Base-by-base conservation (phyloP, 2,113 vertebrate genomes). In the Miniopterus natalensis region DNA sequence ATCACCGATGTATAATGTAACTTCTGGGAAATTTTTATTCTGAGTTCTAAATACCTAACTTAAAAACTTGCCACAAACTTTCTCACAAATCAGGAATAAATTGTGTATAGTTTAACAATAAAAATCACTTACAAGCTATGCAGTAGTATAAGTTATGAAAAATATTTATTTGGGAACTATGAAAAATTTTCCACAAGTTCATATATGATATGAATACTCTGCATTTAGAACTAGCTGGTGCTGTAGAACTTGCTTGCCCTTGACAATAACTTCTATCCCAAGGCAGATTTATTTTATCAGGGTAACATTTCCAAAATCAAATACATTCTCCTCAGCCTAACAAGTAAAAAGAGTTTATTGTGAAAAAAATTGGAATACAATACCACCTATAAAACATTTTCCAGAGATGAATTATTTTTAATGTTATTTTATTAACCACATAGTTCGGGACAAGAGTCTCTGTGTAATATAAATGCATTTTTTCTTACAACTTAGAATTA, bases 241-340 rank as follows among this genome's bases (percentile, higher is more conserved):
- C 42, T 15, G 59, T 53, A 78, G 15, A 45, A 49, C 8, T 74
- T 45, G 21, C 20, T 49, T 61, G 12, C 42, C 79, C 57, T 75
- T 95, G 63, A 68, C 23, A 84, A 66, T 87, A 53, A 95, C 6
- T 5, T 49, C n/a, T 59, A 27, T 40, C 66, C 31, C 57, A 68
- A 73, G 49, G 70, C 23, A 70, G n/a, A 18, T 95, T 81, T 83
- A 85, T 75, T 92, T n/a, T 42, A 17, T 51, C 57, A 88, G 23
- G 51, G 8, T 73, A 18, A 75, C 17, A 95, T 25, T 59, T 95
- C 55, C n/a, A 80, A 84, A 96, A 90, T 88, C 68, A 73, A 92
- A 81, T 42, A 73, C 29, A 81, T 61, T 90, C 18, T 84, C 42
- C 59, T 93, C 23, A 63, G 15, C 45, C 47, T 71, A 47, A 66